Conservation (phyloP, 2,888 invertebrate genomes). For the Myathropa florea region DNA sequence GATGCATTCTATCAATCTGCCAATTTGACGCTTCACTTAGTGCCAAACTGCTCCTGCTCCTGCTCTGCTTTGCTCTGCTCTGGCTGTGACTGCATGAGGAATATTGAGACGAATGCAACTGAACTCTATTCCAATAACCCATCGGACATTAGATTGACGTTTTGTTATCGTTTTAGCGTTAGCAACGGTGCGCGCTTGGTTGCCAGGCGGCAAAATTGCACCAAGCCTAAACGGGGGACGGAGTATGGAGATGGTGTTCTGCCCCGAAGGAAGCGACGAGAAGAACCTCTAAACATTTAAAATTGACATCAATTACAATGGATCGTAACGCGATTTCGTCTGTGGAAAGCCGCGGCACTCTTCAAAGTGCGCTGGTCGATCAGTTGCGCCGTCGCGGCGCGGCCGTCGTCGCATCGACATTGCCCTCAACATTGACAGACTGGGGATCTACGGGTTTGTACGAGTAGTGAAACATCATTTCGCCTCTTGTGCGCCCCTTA, state of each 20-base stretch:
- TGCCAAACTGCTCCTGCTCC: conserved; percentile 63
- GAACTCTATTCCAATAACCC: conserved; percentile 33
- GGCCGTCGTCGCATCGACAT: background rate
- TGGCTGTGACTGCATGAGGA: background rate
- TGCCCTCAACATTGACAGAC: conserved; percentile 38
- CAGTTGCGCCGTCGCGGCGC: background rate
- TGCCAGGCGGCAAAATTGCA: too few species aligned
- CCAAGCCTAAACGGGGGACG: background rate
- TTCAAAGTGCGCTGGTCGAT: conserved; percentile 59
- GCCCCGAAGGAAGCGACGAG: conserved; percentile 21
- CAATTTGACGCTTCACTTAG: conserved; percentile 70
- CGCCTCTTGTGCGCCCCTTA: background rate
- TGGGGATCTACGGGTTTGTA: conserved; percentile 1
- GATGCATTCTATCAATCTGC: conserved; percentile 68
- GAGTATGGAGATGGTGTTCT: background rate
- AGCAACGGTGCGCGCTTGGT: background rate
- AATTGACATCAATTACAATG: conserved; percentile 71
- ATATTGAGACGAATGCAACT: background rate
- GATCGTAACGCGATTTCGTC: conserved; percentile 63
- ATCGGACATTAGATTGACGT: conserved; percentile 26
- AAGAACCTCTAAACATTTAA: conserved; percentile 57
- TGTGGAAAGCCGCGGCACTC: conserved; percentile 63
- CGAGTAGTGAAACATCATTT: conserved; percentile 1
- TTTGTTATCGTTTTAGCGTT: conserved; percentile 36
- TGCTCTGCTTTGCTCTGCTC: background rate